Base-by-base conservation (phyloP, 2,797 vertebrate species). In the Avahi laniger region DNA sequence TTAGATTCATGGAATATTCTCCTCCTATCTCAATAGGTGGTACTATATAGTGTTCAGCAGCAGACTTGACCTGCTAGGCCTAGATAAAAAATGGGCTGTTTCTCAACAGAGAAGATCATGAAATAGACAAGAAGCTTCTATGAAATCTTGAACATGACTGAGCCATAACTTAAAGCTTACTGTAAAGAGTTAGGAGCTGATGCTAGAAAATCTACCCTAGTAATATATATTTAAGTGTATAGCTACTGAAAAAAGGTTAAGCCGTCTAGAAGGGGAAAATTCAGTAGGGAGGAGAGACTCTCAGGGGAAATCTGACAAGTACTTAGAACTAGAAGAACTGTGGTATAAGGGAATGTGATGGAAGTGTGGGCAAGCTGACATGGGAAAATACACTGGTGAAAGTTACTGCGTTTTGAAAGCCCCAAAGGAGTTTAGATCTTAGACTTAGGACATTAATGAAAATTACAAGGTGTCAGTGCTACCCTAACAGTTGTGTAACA, bases 311-410 rank as follows among this genome's bases (percentile, higher is more conserved):
- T 79, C 38, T 67, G 63, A 89, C 43, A 11, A 30, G 24, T 9
- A 72, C 89, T 35, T 89, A 93, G 26, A 89, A 33, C n/a, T 95
- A 70, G 20, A 81, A 86, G 43, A 69, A 69, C 30, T 95, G 65
- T 85, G 46, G 18, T 38, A 57, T 57, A 28, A 70, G 80, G 59
- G 20, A 89, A 93, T 85, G 15, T 78, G 54, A 46, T 46, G 2
- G 8, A 79, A 65, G 46, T 65, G 10, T 72, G 26, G 46, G 48
- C 70, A 89, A 93, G 50, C 70, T n/a, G 43, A 79, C 30, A 0
- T n/a, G 79, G 72, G 26, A 48, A 48, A 73, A 28, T 48, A 65
- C 46, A 85, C 7, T 65, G 33, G 33, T 85, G 54, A 90, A 79
- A 79, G 38, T 85, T 82, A 54, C 5, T 65, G 43, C 54, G 26